A percentile compares a stretch with the other conserved stretches of the same genome.
phyloP scores from a whole-genome alignment of 2,888 invertebrate species.

The Pherbina coryleti region DNA sequence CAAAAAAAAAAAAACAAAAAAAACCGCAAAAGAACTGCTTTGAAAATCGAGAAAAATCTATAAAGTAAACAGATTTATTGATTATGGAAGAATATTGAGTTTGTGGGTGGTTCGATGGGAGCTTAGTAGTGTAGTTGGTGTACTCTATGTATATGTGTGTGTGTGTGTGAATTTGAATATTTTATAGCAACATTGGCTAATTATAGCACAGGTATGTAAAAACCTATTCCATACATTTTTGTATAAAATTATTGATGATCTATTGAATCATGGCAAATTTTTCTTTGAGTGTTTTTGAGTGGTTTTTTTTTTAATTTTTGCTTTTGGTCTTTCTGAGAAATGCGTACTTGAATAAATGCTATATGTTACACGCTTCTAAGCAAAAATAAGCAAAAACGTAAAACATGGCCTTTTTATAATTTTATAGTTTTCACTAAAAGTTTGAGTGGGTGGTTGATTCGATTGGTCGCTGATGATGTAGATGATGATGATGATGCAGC shows the following conservation, averaged over 20 bases:
- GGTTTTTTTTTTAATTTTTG: no score
- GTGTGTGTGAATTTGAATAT: neutral
- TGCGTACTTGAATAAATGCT: no score
- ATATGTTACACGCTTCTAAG: no score
- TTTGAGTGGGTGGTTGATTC: neutral
- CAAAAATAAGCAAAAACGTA: no score
- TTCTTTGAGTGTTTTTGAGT: no score
- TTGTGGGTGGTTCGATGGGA: conserved; percentile 1
- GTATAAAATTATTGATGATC: conserved; percentile 7
- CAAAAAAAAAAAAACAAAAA: no score
- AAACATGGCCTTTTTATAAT: no score
- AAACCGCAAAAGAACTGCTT: no score
- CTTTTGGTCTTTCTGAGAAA: no score
- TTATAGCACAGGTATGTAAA: conserved; percentile 25
- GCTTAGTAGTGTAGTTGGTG: no score
- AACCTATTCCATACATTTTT: neutral
- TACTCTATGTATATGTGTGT: no score
- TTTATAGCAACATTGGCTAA: conserved; percentile 3
- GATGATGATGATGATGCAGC: no score
- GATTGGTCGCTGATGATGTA: neutral
- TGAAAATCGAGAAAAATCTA: neutral
- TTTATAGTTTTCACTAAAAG: neutral
- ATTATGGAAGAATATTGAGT: neutral
- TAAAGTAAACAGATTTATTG: conserved; percentile 27
- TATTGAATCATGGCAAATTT: neutral